Percentiles rank a stretch among this genome's conserved stretches.
These are phyloP conservation scores for Hirtodrosophila alboralis DNA, from an alignment of 2,888 invertebrate species.

Conservation along the genomic window DNA sequence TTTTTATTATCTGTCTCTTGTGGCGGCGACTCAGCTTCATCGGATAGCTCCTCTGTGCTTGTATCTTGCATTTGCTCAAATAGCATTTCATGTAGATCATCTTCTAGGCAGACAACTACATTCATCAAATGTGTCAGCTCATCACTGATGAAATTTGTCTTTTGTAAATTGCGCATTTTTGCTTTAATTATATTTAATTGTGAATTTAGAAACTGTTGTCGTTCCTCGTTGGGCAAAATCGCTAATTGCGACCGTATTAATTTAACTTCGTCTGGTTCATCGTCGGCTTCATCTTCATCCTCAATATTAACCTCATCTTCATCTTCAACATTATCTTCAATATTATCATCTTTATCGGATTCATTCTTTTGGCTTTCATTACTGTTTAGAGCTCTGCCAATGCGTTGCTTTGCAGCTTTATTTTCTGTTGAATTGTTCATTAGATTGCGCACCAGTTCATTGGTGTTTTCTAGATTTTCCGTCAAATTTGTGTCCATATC, in stretches of 20 bases:
- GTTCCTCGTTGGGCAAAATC: constrained; percentile 63
- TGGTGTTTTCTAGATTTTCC: constrained; percentile 60
- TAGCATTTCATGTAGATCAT: constrained; percentile 61
- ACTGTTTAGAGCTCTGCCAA: constrained; percentile 17
- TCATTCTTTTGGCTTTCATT: too few relatives aligned
- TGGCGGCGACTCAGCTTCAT: constrained; percentile 34
- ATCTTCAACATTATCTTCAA: background rate
- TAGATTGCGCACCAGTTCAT: constrained; percentile 72
- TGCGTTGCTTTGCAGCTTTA: constrained; percentile 59
- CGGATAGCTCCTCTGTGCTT: constrained; percentile 64
- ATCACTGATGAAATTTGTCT: constrained; percentile 33
- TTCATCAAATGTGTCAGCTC: constrained; percentile 60
- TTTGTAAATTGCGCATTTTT: constrained; percentile 58
- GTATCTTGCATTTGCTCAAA: constrained; percentile 32
- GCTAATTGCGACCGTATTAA: constrained; percentile 72
- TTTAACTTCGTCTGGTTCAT: constrained; percentile 73
- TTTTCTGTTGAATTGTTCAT: constrained; percentile 70
- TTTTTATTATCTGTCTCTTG: constrained; percentile 45
- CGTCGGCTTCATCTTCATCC: constrained; percentile 27
- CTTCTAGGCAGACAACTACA: constrained; percentile 57
- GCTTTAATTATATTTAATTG: constrained; percentile 74
- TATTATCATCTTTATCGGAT: too few relatives aligned
- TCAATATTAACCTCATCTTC: constrained; percentile 1
- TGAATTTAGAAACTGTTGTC: constrained; percentile 61
- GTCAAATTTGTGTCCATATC: constrained; percentile 66